phyloP scores from a whole-genome alignment of 2,888 invertebrate species.

The Melipona bicolor region DNA sequence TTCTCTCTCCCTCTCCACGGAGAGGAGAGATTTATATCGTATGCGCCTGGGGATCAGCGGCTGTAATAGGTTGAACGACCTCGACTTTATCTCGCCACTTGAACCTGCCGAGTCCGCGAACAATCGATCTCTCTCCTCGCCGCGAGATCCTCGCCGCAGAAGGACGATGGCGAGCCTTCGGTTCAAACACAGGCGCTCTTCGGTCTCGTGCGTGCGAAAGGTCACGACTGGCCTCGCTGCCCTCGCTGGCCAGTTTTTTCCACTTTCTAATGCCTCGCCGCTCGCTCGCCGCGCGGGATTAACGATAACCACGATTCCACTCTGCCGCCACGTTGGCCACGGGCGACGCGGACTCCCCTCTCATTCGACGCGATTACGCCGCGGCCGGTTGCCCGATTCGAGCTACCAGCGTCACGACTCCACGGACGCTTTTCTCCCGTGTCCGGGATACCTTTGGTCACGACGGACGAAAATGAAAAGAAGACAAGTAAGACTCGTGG shows the following conservation, averaged over 20 bases:
- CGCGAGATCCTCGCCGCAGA: constrained; percentile 59
- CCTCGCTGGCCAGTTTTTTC: constrained; percentile 49
- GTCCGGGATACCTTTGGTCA: too few relatives aligned
- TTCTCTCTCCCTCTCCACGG: constrained; percentile 34
- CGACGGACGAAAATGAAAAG: not conserved
- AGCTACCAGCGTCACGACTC: not conserved
- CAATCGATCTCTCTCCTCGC: constrained; percentile 70
- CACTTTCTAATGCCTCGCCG: constrained; percentile 70
- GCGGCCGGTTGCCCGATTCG: not conserved
- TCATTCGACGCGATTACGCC: constrained; percentile 5
- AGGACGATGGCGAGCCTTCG: constrained; percentile 52
- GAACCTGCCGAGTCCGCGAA: constrained; percentile 66
- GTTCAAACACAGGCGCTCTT: constrained; percentile 60
- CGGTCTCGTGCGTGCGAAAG: constrained; percentile 72
- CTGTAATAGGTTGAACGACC: constrained; percentile 73
- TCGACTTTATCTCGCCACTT: constrained; percentile 71
- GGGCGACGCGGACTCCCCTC: constrained; percentile 6
- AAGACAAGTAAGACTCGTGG: too few relatives aligned
- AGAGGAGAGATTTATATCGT: constrained; percentile 68
- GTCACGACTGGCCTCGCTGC: constrained; percentile 68
- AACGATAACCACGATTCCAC: constrained; percentile 66
- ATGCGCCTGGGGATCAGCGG: constrained; percentile 60
- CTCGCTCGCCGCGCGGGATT: constrained; percentile 62
- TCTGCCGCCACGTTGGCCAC: constrained; percentile 13
- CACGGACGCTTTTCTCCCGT: not conserved